Evolutionary conservation across 2,113 vertebrate species (phyloP), one percentile per base, ranked within the genome.

Genomic region (Hipposideros armiger): DNA sequence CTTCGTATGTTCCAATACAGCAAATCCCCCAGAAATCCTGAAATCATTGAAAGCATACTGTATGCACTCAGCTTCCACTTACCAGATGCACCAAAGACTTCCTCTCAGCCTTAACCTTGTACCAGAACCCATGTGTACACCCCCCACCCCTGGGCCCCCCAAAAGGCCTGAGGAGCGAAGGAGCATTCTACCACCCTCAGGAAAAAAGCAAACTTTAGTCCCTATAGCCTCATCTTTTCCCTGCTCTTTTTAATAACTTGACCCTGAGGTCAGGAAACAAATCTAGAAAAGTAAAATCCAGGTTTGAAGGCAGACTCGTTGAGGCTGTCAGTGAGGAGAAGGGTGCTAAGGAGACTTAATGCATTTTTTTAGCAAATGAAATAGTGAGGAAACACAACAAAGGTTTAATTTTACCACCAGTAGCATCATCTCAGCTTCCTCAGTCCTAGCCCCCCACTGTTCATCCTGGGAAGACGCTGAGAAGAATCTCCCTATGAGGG

Each of bases 111-210:
- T 45, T 2, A 5, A 15, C 58, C n/a, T 2, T 13, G 7, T 26
- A 17, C 0, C 47, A 24, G 28, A 54, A 14, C 9, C 17, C n/a
- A 7, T 3, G 8, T 0, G 0, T 0, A 28, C 36, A 36, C 36
- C 36, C 36, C 36, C 36, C 36, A 36, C 36, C 36, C 36, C 36
- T 36, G 36, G 36, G 8, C 20, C n/a, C 72, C 10, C 13, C 17
- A 1, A 42, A 32, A 58, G 22, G 16, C 22, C 60, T 11, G 0
- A 14, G 40, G 24, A n/a, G 14, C 32, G 4, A 58, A 47, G 30
- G 32, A 19, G 1, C 13, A 13, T 11, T 42, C 70, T 16, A 28
- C 20, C 7, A 42, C 19, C n/a, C 58, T 36, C 56, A 24, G 56
- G 70, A 40, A 32, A 30, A 50, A 54, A 32, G n/a, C 32, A 73